A percentile compares a stretch with the other conserved stretches of the same genome.
phyloP scores from a whole-genome alignment of 2,888 invertebrate genomes.

The Slavum lentiscoides region DNA sequence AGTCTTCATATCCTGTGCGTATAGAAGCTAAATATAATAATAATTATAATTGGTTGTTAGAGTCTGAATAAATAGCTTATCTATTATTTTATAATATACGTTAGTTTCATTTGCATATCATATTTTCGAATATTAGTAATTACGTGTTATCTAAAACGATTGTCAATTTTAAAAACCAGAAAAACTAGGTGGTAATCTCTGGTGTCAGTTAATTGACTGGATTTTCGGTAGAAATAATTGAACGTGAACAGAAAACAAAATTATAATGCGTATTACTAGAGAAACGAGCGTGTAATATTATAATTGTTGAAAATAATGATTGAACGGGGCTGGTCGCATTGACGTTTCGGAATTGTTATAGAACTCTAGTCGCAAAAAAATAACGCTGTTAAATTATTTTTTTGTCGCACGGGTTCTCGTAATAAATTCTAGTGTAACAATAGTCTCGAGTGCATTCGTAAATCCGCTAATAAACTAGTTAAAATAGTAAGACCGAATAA shows the following conservation, averaged over 20 bases:
- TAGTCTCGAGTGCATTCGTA: background rate
- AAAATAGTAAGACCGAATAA: background rate
- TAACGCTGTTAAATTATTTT: too few species aligned
- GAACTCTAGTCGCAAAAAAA: too few species aligned
- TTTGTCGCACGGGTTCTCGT: too few species aligned
- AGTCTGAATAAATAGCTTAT: slow-evolving; percentile 5
- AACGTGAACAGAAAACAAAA: slow-evolving; percentile 7
- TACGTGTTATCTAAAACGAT: background rate
- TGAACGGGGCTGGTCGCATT: background rate
- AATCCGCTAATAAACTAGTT: background rate
- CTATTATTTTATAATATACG: background rate
- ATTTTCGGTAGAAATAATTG: slow-evolving; percentile 36
- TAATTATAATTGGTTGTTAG: background rate
- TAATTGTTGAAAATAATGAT: background rate
- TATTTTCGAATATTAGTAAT: background rate
- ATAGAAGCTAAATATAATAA: background rate
- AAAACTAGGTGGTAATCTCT: background rate
- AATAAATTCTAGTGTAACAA: too few species aligned
- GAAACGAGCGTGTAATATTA: background rate
- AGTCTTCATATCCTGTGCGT: slow-evolving; percentile 2
- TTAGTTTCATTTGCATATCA: too few species aligned
- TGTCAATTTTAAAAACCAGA: slow-evolving; percentile 4
- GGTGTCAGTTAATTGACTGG: background rate
- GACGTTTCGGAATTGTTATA: background rate
- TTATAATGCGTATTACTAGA: background rate